These are phyloP conservation scores for Morinoia aosen DNA, from an alignment of 2,888 invertebrate genomes.

Conservation along the genomic window DNA sequence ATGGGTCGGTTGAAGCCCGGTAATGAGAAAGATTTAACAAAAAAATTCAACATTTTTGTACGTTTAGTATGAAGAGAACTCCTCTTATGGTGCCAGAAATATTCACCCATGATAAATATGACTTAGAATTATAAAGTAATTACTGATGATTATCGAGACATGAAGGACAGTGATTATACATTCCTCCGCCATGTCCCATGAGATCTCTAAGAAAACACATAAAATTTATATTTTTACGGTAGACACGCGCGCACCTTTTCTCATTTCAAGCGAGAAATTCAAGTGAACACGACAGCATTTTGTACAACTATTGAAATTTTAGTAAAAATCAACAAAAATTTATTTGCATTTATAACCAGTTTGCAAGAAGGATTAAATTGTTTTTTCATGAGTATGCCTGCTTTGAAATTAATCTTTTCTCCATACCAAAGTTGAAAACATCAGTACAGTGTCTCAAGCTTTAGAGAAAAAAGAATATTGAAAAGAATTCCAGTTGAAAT, in stretches of 20 bases:
- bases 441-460: not conserved
- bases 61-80: not conserved
- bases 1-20: no score
- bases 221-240: not conserved
- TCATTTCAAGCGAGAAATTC: not conserved
- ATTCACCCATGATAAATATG: not conserved
- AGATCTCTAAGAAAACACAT: not conserved
- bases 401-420: not conserved
- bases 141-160: not conserved
- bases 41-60: not conserved
- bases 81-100: not conserved
- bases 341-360: not conserved
- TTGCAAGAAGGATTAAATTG: not conserved
- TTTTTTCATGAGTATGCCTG: not conserved
- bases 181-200: not conserved
- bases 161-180: not conserved
- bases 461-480: not conserved
- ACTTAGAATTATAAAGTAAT: not conserved
- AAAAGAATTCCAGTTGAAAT: not conserved
- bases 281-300: not conserved
- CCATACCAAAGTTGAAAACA: not conserved
- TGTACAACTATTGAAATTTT: not conserved
- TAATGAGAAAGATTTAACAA: no score
- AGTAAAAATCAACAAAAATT: not conserved
- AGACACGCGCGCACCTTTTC: not conserved